A percentile compares a stretch with the other conserved stretches of the same genome.
Conservation (phyloP, 2,797 vertebrate species). For the Atherinosoma microstoma region DNA sequence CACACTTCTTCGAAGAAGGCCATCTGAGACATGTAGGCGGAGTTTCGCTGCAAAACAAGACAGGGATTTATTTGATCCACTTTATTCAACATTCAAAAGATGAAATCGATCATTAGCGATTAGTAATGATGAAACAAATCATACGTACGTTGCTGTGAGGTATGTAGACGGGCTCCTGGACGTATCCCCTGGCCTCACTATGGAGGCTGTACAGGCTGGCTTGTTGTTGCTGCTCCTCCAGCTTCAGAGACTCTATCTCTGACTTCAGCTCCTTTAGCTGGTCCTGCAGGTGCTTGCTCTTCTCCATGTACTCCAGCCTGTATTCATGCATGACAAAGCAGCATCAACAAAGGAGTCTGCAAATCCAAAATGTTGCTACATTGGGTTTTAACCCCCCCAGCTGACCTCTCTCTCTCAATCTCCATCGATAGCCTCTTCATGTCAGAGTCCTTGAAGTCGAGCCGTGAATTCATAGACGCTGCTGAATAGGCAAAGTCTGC, state of each 20-base stretch:
- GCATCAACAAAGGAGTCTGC: not conserved
- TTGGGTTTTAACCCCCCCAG: not conserved
- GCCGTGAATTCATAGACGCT: slow-evolving; percentile 70
- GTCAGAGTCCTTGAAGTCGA: slow-evolving; percentile 92
- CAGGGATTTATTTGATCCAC: not conserved
- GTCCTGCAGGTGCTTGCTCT: slow-evolving; percentile 93
- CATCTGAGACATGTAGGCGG: slow-evolving; percentile 88
- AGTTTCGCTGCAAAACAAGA: slow-evolving; percentile 82
- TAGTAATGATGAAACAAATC: not conserved
- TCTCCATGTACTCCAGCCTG: slow-evolving; percentile 94
- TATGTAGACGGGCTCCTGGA: slow-evolving; percentile 81
- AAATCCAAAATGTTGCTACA: not conserved
- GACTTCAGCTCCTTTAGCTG: slow-evolving; percentile 92
- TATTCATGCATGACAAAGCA: not conserved
- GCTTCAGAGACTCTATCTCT: slow-evolving; percentile 91
- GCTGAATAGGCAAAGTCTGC: slow-evolving; percentile 81
- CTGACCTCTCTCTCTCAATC: slow-evolving; percentile 92
- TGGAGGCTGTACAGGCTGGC: slow-evolving; percentile 78
- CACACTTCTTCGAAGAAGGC: slow-evolving; percentile 87
- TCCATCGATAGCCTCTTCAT: slow-evolving; percentile 95
- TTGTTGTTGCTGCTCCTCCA: slow-evolving; percentile 90
- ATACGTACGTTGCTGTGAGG: slow-evolving; percentile 86
- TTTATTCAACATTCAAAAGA: not conserved
- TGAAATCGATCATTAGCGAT: not conserved
- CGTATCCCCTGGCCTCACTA: slow-evolving; percentile 75